phyloP scores from a whole-genome alignment of 2,888 invertebrate species.

The Temnothorax ravouxi region DNA sequence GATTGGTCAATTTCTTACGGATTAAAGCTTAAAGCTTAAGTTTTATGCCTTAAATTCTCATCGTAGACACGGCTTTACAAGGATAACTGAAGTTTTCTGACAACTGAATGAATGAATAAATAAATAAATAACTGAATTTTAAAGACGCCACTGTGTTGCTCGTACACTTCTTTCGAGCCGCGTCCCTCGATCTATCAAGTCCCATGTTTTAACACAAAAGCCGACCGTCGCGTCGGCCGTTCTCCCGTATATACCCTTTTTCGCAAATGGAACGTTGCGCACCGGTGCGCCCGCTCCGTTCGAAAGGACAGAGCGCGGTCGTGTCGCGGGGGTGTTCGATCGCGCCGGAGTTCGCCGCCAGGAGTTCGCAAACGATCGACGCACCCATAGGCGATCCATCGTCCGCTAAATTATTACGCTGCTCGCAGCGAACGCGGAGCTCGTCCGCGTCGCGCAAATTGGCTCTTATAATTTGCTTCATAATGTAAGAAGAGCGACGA shows the following conservation, averaged over 20 bases:
- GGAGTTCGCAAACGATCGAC: slow-evolving; percentile 38
- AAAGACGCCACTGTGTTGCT: not conserved
- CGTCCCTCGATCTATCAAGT: not conserved
- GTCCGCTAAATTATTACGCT: slow-evolving; percentile 50
- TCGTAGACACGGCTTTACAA: not conserved
- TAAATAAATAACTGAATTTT: not conserved
- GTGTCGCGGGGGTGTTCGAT: slow-evolving; percentile 40
- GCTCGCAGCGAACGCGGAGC: not conserved
- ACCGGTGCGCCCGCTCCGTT: not conserved
- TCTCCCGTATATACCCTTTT: not conserved
- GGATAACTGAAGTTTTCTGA: not conserved
- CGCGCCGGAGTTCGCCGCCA: not conserved
- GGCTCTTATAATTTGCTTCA: slow-evolving; percentile 49
- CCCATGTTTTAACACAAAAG: not conserved
- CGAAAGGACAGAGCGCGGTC: slow-evolving; percentile 8
- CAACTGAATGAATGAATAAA: not conserved
- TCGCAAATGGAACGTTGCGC: slow-evolving; percentile 16
- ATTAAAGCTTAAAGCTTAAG: too few species aligned
- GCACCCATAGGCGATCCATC: slow-evolving; percentile 36
- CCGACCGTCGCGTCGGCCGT: not conserved
- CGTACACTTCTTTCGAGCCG: not conserved
- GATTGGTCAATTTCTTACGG: too few species aligned
- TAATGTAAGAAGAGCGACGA: slow-evolving; percentile 49
- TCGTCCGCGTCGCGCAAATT: slow-evolving; percentile 28
- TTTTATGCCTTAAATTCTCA: too few species aligned